These are phyloP conservation scores for Lepidocyrtoides sp. DNA, from an alignment of 2,888 invertebrate genomes.

Conservation along the genomic window DNA sequence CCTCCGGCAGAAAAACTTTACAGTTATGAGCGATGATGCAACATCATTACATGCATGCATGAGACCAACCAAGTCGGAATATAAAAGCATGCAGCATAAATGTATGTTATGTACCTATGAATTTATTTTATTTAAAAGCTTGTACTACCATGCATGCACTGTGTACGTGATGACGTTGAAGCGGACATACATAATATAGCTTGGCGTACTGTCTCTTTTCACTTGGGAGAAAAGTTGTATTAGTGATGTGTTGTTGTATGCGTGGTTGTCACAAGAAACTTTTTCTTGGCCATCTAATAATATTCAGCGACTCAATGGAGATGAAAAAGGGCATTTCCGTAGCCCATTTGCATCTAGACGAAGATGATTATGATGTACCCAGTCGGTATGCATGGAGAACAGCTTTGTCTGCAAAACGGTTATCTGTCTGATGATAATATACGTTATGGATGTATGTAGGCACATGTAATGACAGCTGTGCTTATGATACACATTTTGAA, in stretches of 20 bases:
- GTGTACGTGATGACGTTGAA: constrained; percentile 19
- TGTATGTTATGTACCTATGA: not conserved
- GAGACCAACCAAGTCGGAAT: not conserved
- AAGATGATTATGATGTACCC: constrained; percentile 23
- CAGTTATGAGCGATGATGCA: not conserved
- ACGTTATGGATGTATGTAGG: not conserved
- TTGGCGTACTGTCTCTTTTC: constrained; percentile 37
- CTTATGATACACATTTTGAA: not conserved
- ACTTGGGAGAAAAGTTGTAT: not conserved
- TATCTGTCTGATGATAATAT: not conserved
- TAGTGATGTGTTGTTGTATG: constrained; percentile 19
- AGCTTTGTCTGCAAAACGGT: not conserved
- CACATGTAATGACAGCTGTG: not conserved
- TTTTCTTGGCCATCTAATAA: constrained; percentile 39
- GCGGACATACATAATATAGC: not conserved
- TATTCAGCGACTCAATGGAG: constrained; percentile 71
- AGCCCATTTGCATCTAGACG: constrained; percentile 56
- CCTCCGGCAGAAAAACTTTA: constrained; percentile 43
- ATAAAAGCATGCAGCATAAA: not conserved
- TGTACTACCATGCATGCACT: too few relatives aligned
- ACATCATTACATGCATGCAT: not conserved
- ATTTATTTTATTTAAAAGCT: constrained; percentile 1
- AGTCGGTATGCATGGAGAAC: not conserved
- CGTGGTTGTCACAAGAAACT: not conserved
- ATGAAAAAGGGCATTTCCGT: constrained; percentile 72